Percentiles rank a stretch among this genome's conserved stretches.
Conservation (phyloP, 2,888 invertebrate species). For the Anthophora plumipes region DNA sequence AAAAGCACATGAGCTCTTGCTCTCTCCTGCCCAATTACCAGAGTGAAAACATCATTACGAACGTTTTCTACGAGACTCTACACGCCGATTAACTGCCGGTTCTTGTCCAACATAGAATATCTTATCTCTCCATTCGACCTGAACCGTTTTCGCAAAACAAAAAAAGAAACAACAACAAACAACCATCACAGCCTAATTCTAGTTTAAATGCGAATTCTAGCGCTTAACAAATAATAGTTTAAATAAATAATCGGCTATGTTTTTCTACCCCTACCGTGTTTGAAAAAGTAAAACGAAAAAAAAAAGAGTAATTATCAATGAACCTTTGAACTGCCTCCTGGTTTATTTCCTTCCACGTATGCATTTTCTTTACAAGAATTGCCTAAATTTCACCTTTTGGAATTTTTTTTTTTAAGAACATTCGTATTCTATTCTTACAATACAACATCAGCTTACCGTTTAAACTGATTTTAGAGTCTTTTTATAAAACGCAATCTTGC, state of each 20-base stretch:
- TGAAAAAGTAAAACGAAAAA: slow-evolving; percentile 64
- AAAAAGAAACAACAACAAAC: slow-evolving; percentile 2
- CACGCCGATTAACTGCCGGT: slow-evolving; percentile 78
- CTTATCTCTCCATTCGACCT: slow-evolving; percentile 63
- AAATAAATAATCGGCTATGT: slow-evolving; percentile 78
- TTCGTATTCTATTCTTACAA: slow-evolving; percentile 4
- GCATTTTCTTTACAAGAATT: slow-evolving; percentile 56
- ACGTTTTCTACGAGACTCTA: slow-evolving; percentile 74
- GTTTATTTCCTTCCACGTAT: slow-evolving; percentile 65
- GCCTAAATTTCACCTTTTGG: slow-evolving; percentile 21
- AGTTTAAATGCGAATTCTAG: slow-evolving; percentile 70
- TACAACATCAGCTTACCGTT: slow-evolving; percentile 13
- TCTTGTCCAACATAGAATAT: slow-evolving; percentile 66
- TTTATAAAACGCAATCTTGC: slow-evolving; percentile 35
- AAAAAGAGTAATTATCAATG: slow-evolving; percentile 44
- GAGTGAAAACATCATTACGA: slow-evolving; percentile 72
- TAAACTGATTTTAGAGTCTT: slow-evolving; percentile 40
- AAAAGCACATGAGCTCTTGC: slow-evolving; percentile 80
- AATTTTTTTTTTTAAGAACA: neutral
- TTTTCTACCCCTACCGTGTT: slow-evolving; percentile 73
- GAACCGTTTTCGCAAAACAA: slow-evolving; percentile 60
- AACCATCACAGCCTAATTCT: slow-evolving; percentile 61
- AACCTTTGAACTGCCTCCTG: slow-evolving; percentile 54
- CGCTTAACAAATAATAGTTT: slow-evolving; percentile 69
- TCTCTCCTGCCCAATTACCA: slow-evolving; percentile 81